These are phyloP conservation scores for Vombatus ursinus DNA, from an alignment of 2,113 vertebrate genomes.

Conservation along the genomic window DNA sequence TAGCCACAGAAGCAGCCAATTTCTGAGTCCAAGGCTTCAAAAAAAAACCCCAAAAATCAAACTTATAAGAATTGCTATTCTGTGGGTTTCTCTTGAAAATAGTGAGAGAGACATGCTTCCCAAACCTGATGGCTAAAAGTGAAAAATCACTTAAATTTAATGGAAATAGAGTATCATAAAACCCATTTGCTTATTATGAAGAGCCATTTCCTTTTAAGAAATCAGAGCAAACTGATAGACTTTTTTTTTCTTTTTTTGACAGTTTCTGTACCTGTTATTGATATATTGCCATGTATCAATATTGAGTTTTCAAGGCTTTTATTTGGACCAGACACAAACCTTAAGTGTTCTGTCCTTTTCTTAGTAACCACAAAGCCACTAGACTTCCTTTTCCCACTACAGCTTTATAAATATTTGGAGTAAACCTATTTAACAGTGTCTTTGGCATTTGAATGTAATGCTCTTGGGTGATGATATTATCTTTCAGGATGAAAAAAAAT, in stretches of 20 bases:
- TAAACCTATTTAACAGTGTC: neutral
- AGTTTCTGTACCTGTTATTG: neutral
- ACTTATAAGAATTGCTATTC: slow-evolving; percentile 5
- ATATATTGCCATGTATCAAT: neutral
- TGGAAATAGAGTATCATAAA: neutral
- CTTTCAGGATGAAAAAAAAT: slow-evolving; percentile 8
- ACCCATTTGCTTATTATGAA: neutral
- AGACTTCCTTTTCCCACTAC: slow-evolving; percentile 6
- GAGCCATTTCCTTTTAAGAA: neutral
- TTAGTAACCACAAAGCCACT: neutral
- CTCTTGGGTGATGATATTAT: slow-evolving; percentile 1
- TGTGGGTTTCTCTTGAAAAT: slow-evolving; percentile 43
- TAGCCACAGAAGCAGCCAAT: slow-evolving; percentile 66
- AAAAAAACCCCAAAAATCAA: slow-evolving; percentile 53
- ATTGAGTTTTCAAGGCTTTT: neutral
- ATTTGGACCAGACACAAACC: neutral
- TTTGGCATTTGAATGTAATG: slow-evolving; percentile 9
- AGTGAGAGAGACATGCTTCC: neutral
- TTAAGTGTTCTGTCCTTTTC: neutral
- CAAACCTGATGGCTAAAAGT: slow-evolving; percentile 13
- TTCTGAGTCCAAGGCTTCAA: neutral
- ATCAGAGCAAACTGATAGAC: neutral
- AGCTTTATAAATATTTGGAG: neutral
- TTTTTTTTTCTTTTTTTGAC: neutral
- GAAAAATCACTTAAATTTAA: slow-evolving; percentile 15